phyloP scores from a whole-genome alignment of 1,140 invertebrate genomes.

The Cheumatopsyche charites region DNA sequence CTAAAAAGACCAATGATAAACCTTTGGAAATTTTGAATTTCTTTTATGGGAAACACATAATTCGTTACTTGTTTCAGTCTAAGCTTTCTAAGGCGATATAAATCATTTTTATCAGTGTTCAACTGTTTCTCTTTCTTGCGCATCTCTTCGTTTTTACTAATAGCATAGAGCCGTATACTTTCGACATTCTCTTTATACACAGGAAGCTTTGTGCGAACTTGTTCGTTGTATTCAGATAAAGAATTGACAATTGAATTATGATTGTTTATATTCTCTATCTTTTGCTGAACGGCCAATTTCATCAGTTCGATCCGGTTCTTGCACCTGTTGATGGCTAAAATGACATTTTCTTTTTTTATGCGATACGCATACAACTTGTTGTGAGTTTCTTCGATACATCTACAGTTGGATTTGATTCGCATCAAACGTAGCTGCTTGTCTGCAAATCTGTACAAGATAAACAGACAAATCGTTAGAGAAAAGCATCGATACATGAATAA shows the following conservation, averaged over 20 bases:
- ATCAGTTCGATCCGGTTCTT: constrained; percentile 69
- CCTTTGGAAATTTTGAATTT: constrained; percentile 38
- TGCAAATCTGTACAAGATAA: constrained; percentile 61
- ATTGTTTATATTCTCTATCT: constrained; percentile 64
- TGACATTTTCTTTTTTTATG: constrained; percentile 65
- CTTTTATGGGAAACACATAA: constrained; percentile 76
- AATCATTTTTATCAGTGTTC: constrained; percentile 60
- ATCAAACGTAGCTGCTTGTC: constrained; percentile 69
- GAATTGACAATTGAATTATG: constrained; percentile 62
- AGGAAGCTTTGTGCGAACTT: constrained; percentile 64
- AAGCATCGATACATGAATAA: too few species aligned
- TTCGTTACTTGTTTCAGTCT: constrained; percentile 72
- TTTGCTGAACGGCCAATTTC: constrained; percentile 68
- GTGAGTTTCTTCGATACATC: constrained; percentile 65
- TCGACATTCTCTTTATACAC: constrained; percentile 69
- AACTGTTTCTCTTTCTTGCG: constrained; percentile 37
- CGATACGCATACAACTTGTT: constrained; percentile 63
- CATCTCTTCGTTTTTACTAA: constrained; percentile 61
- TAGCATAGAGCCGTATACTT: constrained; percentile 65
- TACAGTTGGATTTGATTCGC: constrained; percentile 63
- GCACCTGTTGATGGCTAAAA: constrained; percentile 66
- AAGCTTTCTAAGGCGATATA: constrained; percentile 68
- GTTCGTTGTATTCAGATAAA: constrained; percentile 65
- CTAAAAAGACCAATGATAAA: not conserved
- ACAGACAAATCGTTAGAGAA: too few species aligned